A percentile compares a stretch with the other conserved stretches of the same genome.
phyloP scores from a whole-genome alignment of 1,140 invertebrate species.

The Liolophura sinensis region DNA sequence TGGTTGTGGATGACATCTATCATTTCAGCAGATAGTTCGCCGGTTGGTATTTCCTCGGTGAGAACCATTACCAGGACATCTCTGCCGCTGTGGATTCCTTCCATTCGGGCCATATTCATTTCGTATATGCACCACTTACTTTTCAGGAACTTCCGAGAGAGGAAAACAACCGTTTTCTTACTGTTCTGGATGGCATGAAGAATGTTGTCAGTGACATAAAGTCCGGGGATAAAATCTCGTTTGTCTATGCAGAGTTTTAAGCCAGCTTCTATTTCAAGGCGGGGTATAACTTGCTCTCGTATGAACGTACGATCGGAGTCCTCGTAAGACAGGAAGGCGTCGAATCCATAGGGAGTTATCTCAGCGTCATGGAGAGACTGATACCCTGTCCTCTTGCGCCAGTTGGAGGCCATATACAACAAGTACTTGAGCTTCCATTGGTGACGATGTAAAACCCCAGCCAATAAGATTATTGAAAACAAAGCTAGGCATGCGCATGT shows the following conservation, averaged over 20 bases:
- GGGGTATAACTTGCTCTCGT: conserved; percentile 9
- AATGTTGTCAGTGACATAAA: conserved; percentile 65
- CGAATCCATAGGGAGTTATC: conserved; percentile 15
- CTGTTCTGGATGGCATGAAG: conserved; percentile 66
- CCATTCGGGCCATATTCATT: conserved; percentile 58
- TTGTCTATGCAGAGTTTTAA: conserved; percentile 34
- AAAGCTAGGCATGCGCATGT: too few relatives aligned
- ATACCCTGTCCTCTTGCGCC: conserved; percentile 1
- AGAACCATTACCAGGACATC: conserved; percentile 31
- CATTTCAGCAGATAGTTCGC: conserved; percentile 14
- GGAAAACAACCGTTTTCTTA: conserved; percentile 66
- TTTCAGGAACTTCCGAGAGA: conserved; percentile 67
- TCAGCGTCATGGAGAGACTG: not conserved
- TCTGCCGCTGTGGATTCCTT: conserved; percentile 27
- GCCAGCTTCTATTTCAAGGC: conserved; percentile 17
- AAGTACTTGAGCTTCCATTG: conserved; percentile 23
- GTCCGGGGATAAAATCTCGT: conserved; percentile 38
- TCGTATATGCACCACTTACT: conserved; percentile 73
- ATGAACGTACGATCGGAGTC: conserved; percentile 25
- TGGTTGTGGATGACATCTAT: conserved; percentile 18
- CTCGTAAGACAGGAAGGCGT: conserved; percentile 33
- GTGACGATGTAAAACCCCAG: conserved; percentile 6
- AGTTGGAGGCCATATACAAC: conserved; percentile 16
- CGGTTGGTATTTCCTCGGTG: conserved; percentile 18
- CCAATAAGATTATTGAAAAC: too few relatives aligned